A percentile compares a stretch with the other conserved stretches of the same genome.
phyloP scores from a whole-genome alignment of 2,888 invertebrate genomes.

The Oscheius sp. region DNA sequence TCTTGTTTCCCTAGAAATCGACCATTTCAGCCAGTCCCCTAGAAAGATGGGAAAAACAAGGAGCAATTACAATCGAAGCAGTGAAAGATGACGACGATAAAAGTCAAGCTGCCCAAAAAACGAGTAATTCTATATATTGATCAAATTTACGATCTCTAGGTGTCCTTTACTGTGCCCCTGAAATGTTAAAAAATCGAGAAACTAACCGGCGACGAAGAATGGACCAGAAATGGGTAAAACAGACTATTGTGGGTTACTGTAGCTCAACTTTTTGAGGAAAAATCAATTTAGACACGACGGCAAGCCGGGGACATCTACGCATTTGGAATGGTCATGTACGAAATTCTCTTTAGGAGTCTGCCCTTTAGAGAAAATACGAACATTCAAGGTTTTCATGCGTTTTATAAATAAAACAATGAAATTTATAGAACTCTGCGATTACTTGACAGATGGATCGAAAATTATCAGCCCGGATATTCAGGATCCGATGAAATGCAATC shows the following conservation, averaged over 20 bases:
- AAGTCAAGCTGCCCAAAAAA: slow-evolving; percentile 62
- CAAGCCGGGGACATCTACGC: slow-evolving; percentile 70
- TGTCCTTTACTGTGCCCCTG: slow-evolving; percentile 63
- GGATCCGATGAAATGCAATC: slow-evolving; percentile 66
- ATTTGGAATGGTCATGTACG: slow-evolving; percentile 71
- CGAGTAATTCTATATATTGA: slow-evolving; percentile 47
- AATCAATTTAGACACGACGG: slow-evolving; percentile 42
- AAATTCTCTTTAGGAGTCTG: slow-evolving; percentile 61
- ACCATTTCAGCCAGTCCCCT: slow-evolving; percentile 60
- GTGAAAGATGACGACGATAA: slow-evolving; percentile 66
- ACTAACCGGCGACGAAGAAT: slow-evolving; percentile 60
- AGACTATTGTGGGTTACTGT: slow-evolving; percentile 41
- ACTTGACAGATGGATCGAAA: slow-evolving; percentile 61
- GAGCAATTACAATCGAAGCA: slow-evolving; percentile 62
- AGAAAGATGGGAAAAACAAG: slow-evolving; percentile 70
- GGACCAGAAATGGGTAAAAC: slow-evolving; percentile 67
- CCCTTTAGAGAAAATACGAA: slow-evolving; percentile 60
- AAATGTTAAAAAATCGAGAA: slow-evolving; percentile 64
- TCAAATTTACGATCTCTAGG: slow-evolving; percentile 44
- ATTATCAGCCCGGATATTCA: slow-evolving; percentile 64
- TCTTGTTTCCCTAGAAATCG: background rate
- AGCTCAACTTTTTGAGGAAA: background rate
- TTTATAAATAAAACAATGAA: background rate
- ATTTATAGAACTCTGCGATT: slow-evolving; percentile 62
- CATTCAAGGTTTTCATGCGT: slow-evolving; percentile 42